A percentile compares a stretch with the other conserved stretches of the same genome.
These are phyloP conservation scores for rabbit (Oryctolagus cuniculus) DNA, from an alignment of 2,113 vertebrate species.

Conservation along the genomic window mOryCun1.1 NC_091432.1:1513501-1514000, in stretches of 20 bases:
- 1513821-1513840: neutral
- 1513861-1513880: neutral
- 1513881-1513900: neutral
- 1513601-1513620: neutral
- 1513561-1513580: too few relatives aligned
- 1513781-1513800: neutral
- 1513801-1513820: neutral
- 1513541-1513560: neutral
- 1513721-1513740: neutral
- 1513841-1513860: neutral
- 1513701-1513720: neutral
- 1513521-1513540: neutral
- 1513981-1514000: neutral
- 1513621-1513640: neutral
- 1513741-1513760: neutral
- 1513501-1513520: neutral
- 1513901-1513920: neutral
- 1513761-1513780: neutral
- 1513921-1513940: neutral
- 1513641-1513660: neutral
- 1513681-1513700: neutral
- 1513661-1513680: too few relatives aligned
- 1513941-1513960: neutral
- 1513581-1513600: rapidly evolving
- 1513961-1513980: neutral